Percentiles rank a stretch among this genome's conserved stretches.
phyloP scores from a whole-genome alignment of 2,888 invertebrate genomes.

The Synanthedon myopaeformis region DNA sequence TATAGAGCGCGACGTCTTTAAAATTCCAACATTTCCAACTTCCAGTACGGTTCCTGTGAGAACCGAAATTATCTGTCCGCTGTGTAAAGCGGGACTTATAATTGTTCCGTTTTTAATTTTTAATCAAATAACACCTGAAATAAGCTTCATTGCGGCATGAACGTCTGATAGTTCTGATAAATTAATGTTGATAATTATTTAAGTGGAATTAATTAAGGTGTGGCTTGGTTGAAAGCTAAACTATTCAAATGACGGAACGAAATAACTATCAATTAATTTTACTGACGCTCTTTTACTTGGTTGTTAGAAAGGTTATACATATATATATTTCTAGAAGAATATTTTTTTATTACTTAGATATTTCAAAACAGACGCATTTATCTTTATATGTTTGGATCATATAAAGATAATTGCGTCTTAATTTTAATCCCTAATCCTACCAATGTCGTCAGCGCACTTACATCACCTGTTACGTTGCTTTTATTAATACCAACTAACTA shows the following conservation, averaged over 20 bases:
- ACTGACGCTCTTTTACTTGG: neutral
- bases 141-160: constrained; percentile 45
- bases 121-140: constrained; percentile 65
- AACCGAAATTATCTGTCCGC: constrained; percentile 32
- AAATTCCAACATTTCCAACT: constrained; percentile 28
- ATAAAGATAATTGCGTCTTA: too few species aligned
- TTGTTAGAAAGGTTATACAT: too few species aligned
- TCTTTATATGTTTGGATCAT: too few species aligned
- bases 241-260: neutral
- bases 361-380: too few species aligned
- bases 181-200: constrained; percentile 14
- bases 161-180: constrained; percentile 11
- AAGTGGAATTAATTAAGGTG: constrained; percentile 27
- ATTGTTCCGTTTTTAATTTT: constrained; percentile 43
- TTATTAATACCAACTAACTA: too few species aligned
- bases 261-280: neutral
- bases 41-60: constrained; percentile 31
- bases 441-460: too few species aligned
- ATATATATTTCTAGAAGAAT: neutral
- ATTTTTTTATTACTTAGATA: neutral
- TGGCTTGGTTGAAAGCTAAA: constrained; percentile 4
- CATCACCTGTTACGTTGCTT: too few species aligned
- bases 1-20: constrained; percentile 45
- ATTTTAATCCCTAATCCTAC: too few species aligned
- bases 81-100: constrained; percentile 40